Evolutionary conservation across 2,797 vertebrate species (phyloP), one percentile per base, ranked within the genome.

Genomic region (Brachymystax lenok): DNA sequence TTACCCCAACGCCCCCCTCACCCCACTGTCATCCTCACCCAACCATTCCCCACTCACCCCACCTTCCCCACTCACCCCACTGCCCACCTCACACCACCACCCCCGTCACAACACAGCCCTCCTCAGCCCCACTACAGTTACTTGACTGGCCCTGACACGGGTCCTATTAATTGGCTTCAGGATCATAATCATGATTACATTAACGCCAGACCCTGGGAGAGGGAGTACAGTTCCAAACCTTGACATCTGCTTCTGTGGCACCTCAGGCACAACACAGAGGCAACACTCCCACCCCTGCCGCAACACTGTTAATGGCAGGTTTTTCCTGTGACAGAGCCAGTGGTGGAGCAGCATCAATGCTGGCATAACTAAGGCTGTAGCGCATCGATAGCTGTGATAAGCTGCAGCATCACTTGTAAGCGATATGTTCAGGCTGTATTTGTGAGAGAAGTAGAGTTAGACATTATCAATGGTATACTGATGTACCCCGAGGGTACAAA

Each of bases 131-230:
- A 74, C 5, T 46, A 79, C 82, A 0, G 3, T 56, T 85, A 82
- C 33, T 35, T 81, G 80, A 87, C 35, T 83, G 75, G 79, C 24
- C 76, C 69, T 83, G 85, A 89, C 76, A 89, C 74, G 24, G 74
- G 84, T 79, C 80, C 77, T 87, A 79, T 81, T 89, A 88, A 88
- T 68, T 86, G 77, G 54, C 90, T 75, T 71, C 85, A 69, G 40
- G 30, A 40, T 30, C 46, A 73, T 89, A 90, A 89, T 87, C 83
- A 79, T 27, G 81, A 40, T 70, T 88, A 78, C 76, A 80, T 80
- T 79, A 85, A 85, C 5, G 1, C 63, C 27, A 63, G 69, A 72
- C 12, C n/a, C 64, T 40, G 21, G 35, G 54, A 28, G 35, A 19
- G 19, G 7, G 17, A 27, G 67, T 35, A 46, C 61, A 51, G 52